Evolutionary conservation across 2,797 vertebrate genomes (phyloP).

Genomic region (Xenopus petersii): DNA sequence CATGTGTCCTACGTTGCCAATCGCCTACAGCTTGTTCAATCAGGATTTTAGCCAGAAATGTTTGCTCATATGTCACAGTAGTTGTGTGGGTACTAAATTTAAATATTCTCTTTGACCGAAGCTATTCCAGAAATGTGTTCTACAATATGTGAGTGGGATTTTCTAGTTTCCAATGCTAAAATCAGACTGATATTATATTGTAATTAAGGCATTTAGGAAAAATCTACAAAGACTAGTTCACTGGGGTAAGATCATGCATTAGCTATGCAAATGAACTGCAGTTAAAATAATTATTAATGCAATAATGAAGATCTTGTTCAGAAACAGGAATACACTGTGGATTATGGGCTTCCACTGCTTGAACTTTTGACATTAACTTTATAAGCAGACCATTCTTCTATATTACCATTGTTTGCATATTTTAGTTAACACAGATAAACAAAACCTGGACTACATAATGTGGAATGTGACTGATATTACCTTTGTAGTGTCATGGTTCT

Average conservation of each 20-base stretch:
- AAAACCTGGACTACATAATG: neutral
- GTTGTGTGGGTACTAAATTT: slow-evolving; percentile 24
- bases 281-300: neutral
- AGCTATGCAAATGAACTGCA: neutral
- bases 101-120: slow-evolving; percentile 4
- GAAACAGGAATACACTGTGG: neutral
- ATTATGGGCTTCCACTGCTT: neutral
- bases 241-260: too few species aligned
- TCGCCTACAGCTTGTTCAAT: slow-evolving; percentile 18
- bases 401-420: neutral
- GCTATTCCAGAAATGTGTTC: slow-evolving; percentile 16
- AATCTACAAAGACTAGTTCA: neutral
- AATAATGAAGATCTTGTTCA: neutral
- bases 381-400: neutral
- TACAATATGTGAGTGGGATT: slow-evolving; percentile 5
- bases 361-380: neutral
- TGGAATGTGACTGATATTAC: neutral
- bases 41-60: slow-evolving; percentile 15
- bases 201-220: neutral
- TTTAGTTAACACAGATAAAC: neutral
- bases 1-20: neutral
- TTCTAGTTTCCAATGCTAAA: neutral
- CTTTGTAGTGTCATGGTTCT: neutral
- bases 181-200: neutral
- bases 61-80: slow-evolving; percentile 37